Evolutionary conservation across 2,113 vertebrate genomes (phyloP).

Genomic region (Hyla sarda): DNA sequence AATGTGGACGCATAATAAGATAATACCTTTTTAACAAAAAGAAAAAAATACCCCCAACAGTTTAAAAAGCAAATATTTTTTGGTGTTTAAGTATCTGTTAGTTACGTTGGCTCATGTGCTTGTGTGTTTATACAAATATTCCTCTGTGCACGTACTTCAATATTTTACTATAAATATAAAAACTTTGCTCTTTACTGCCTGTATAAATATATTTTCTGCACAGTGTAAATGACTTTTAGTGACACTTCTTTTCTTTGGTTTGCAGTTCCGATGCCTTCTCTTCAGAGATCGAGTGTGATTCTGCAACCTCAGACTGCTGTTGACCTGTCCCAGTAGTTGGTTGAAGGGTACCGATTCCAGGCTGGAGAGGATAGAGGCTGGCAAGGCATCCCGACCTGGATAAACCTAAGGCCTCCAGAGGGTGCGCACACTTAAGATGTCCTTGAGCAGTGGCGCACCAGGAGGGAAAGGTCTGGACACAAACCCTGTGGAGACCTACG

Average conservation of each 20-base stretch:
- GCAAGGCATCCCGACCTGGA: slow-evolving; percentile 78
- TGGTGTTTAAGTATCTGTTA: no score
- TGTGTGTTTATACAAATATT: not conserved
- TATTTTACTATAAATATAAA: not conserved
- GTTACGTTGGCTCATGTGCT: no score
- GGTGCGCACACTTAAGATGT: slow-evolving; percentile 99
- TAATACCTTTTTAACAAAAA: no score
- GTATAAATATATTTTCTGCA: not conserved
- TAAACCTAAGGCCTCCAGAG: slow-evolving; percentile 66
- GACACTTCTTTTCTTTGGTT: not conserved
- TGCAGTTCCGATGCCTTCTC: slow-evolving; percentile 43
- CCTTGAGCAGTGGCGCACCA: slow-evolving; percentile 99
- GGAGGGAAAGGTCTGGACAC: slow-evolving; percentile 99
- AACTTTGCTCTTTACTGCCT: not conserved
- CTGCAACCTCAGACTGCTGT: not conserved
- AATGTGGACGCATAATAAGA: no score
- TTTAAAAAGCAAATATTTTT: no score
- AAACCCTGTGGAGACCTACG: slow-evolving; percentile 99
- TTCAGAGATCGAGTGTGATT: slow-evolving; percentile 4
- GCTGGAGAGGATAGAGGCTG: slow-evolving; percentile 63
- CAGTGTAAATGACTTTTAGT: not conserved
- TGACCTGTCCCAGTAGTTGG: not conserved
- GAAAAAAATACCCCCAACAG: no score
- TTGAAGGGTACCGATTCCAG: not conserved
- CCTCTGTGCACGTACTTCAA: not conserved